phyloP scores from a whole-genome alignment of 2,797 vertebrate genomes.

The Anabacerthia variegaticeps region DNA sequence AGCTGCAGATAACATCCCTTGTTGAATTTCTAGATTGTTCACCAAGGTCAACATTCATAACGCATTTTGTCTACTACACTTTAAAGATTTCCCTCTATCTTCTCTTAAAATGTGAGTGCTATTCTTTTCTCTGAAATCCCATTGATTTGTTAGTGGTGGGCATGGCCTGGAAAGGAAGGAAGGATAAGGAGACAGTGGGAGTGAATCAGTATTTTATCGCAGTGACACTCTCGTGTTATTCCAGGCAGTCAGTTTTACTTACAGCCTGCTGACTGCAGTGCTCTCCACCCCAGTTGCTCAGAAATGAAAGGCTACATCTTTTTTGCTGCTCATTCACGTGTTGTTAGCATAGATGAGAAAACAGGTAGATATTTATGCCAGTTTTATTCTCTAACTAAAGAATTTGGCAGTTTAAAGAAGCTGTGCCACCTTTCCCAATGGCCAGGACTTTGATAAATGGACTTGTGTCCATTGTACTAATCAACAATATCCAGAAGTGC shows the following conservation, averaged over 20 bases:
- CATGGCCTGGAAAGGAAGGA: not conserved
- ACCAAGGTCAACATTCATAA: not conserved
- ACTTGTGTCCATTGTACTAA: not conserved
- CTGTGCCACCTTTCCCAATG: not conserved
- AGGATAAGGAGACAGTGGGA: not conserved
- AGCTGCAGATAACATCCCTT: not conserved
- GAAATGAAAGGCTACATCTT: not conserved
- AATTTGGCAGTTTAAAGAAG: not conserved
- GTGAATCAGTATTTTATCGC: not conserved
- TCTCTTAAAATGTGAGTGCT: not conserved
- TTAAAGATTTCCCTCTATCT: not conserved
- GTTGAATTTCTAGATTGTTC: not conserved
- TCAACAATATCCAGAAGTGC: not conserved
- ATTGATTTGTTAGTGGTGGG: not conserved
- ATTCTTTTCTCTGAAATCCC: not conserved
- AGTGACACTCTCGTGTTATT: not conserved
- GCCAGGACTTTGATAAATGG: fast-evolving
- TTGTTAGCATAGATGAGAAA: not conserved
- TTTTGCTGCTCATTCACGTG: not conserved
- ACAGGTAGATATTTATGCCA: not conserved
- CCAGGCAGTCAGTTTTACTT: not conserved
- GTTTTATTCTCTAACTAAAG: not conserved
- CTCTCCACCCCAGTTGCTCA: not conserved
- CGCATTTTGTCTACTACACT: not conserved
- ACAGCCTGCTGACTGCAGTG: not conserved